These are phyloP conservation scores for Monodelphis domestica DNA, from an alignment of 2,797 vertebrate genomes.

Conservation along the genomic window DNA sequence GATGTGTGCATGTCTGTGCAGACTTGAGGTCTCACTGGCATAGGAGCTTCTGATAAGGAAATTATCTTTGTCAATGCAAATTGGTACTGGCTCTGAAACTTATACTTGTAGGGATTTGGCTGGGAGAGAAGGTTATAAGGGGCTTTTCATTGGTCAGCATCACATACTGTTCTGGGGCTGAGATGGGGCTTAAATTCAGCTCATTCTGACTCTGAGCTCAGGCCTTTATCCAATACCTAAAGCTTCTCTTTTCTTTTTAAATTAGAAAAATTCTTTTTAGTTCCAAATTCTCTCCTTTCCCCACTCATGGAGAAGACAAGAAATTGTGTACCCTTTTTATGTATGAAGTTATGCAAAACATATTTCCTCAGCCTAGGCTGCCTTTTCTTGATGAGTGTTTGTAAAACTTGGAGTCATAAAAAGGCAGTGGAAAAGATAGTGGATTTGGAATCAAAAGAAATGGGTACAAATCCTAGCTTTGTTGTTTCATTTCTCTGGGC, in stretches of 20 bases:
- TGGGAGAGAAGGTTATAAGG: neutral
- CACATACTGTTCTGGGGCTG: neutral
- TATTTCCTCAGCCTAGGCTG: neutral
- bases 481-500: neutral
- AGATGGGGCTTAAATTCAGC: neutral
- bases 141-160: neutral
- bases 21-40: neutral
- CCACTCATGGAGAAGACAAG: neutral
- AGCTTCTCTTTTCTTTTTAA: neutral
- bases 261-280: neutral
- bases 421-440: neutral
- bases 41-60: neutral
- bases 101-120: neutral
- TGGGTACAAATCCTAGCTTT: neutral
- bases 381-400: neutral
- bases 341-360: neutral
- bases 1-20: no score
- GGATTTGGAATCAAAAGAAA: neutral
- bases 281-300: neutral
- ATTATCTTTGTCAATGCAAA: neutral
- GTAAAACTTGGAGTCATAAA: neutral
- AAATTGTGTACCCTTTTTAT: no score
- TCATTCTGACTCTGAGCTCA: neutral
- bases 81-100: neutral
- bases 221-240: neutral